phyloP scores from a whole-genome alignment of 2,888 invertebrate genomes.

The Mantis religiosa region DNA sequence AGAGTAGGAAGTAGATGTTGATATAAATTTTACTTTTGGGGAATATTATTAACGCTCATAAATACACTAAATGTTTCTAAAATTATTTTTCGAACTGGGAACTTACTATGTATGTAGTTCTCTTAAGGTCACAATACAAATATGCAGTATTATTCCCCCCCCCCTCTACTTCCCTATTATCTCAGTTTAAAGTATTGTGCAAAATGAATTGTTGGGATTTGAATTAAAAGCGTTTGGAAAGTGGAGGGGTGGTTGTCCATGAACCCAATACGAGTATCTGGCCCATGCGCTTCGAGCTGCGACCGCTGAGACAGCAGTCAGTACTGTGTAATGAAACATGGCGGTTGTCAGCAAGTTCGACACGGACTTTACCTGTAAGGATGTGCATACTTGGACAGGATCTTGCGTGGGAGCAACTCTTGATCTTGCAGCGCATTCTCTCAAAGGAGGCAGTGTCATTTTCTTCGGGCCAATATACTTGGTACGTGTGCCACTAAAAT shows the following conservation, averaged over 20 bases:
- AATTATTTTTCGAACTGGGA: no score
- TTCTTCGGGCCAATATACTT: not conserved
- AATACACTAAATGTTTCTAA: no score
- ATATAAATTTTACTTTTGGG: no score
- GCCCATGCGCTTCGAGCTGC: not conserved
- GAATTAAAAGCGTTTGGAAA: no score
- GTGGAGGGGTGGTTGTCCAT: not conserved
- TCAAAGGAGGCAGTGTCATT: not conserved
- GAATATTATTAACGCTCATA: no score
- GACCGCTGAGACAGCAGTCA: not conserved
- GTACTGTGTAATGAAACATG: not conserved
- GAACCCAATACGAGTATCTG: not conserved
- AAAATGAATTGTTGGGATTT: no score
- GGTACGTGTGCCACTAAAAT: not conserved
- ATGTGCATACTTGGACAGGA: not conserved
- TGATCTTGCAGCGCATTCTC: not conserved
- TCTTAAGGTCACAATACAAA: no score
- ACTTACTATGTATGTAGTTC: no score
- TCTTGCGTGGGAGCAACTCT: not conserved
- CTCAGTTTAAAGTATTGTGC: no score
- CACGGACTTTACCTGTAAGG: not conserved
- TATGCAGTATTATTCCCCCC: no score
- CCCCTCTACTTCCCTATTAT: no score
- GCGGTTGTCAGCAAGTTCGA: not conserved
- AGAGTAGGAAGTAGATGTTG: no score